Conservation (phyloP, 2,113 vertebrate genomes). For the Phainopepla nitens region DNA sequence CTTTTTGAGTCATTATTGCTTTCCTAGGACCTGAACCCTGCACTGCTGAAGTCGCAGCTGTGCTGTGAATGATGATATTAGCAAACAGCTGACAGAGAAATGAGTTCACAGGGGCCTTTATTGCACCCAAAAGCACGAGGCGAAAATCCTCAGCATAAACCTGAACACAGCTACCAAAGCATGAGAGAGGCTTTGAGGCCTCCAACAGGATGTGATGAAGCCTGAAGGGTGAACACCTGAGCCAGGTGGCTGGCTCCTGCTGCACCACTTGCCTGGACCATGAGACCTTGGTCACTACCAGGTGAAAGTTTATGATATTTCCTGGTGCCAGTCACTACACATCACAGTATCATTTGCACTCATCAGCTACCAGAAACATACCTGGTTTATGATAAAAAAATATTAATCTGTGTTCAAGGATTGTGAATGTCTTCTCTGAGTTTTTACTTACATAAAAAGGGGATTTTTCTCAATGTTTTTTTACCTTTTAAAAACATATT, state of each 20-base stretch:
- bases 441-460: background rate
- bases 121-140: background rate
- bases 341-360: no score
- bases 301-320: background rate
- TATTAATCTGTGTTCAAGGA: background rate
- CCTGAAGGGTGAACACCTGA: background rate
- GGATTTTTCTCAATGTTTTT: background rate
- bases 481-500: background rate
- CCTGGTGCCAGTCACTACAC: background rate
- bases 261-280: background rate
- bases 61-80: background rate
- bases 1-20: background rate
- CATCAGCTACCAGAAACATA: background rate
- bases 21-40: background rate
- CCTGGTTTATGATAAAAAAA: background rate
- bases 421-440: background rate
- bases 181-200: fast-evolving
- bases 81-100: background rate
- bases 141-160: background rate
- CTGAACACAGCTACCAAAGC: background rate
- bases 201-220: background rate
- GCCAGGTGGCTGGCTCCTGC: background rate
- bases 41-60: background rate
- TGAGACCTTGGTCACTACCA: no score
- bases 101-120: background rate